Base-by-base conservation (phyloP, 37 sponge, comb jelly and placozoan genomes). In the Diacarnus erythraeanus region DNA sequence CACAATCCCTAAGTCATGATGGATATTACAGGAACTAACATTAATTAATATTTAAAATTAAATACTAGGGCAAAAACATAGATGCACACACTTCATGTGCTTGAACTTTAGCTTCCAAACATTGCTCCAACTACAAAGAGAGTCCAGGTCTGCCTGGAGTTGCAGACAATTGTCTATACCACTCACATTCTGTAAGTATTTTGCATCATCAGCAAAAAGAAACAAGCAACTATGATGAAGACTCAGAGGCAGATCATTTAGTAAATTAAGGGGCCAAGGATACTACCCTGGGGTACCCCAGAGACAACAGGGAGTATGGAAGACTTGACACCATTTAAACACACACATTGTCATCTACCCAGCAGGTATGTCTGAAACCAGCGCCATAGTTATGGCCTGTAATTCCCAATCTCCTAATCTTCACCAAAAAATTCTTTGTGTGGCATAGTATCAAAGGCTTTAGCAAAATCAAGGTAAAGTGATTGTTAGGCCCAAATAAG, bases 251-350 rank as follows among this genome's bases (percentile, higher is more conserved):
- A 47, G 51, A 12, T 31, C 66, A 31, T 30, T 31, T 72, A 38
- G 9, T 72, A 59, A 18, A 71, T 36, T 8, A 71, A 71, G 18
- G 74, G 64, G 0, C 83, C 76, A 2, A 82, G 76, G 20, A 83
- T 75, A 38, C 83, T 83, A 1, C 83, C 69, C 26, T 83, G 82
- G 9, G 82, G 82, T 0, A 72, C 82, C 6, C 82, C 82, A 29
- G 82, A 81, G 39, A 65, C 26, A 21, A 67, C 83, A 41, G 69
- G 76, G 0, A 74, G 68, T 1, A 75, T 0, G 2, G 30, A 10
- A 4, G 76, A 83, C 3, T 8, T 8, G 3, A 3, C 3, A 9
- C 43, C 3, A 31, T 26, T 29, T 3, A 74, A 22, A 1, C 15
- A 12, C 38, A 83, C 76, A 64, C 40, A 43, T 20, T 75, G 83